phyloP scores from a whole-genome alignment of 2,113 vertebrate species.

The Mesoclemmys tuberculata region DNA sequence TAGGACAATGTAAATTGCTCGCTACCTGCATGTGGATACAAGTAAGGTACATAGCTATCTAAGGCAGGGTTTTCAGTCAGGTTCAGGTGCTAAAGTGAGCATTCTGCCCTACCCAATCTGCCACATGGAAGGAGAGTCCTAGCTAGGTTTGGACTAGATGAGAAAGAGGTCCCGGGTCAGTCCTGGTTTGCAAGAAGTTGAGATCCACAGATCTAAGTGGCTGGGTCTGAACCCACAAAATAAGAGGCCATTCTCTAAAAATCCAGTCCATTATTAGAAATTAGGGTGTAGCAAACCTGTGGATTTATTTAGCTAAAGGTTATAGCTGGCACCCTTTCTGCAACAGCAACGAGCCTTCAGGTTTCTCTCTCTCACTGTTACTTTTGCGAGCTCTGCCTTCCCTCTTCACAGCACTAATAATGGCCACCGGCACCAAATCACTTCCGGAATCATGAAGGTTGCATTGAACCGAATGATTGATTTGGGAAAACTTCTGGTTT shows the following conservation, averaged over 20 bases:
- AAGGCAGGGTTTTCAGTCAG: background rate
- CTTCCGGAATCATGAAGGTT: background rate
- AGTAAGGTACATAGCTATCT: background rate
- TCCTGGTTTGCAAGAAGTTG: background rate
- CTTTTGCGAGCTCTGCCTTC: background rate
- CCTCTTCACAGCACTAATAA: slow-evolving; percentile 6
- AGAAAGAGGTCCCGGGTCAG: background rate
- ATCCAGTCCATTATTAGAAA: background rate
- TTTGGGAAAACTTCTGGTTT: background rate
- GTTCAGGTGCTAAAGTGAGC: background rate
- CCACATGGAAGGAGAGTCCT: background rate
- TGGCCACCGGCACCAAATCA: background rate
- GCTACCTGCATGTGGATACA: background rate
- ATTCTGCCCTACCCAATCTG: background rate
- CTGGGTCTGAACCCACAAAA: background rate
- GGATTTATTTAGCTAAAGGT: slow-evolving; percentile 17
- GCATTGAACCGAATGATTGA: background rate
- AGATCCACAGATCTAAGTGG: background rate
- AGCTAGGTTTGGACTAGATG: background rate
- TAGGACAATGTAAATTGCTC: background rate
- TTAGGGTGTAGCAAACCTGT: background rate
- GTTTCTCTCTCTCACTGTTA: background rate
- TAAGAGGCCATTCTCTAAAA: background rate
- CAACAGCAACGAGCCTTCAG: background rate
- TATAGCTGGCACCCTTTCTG: background rate